These are phyloP conservation scores for Cryptomyrus ogoouensis DNA, from an alignment of 2,113 vertebrate genomes.

Conservation along the genomic window DNA sequence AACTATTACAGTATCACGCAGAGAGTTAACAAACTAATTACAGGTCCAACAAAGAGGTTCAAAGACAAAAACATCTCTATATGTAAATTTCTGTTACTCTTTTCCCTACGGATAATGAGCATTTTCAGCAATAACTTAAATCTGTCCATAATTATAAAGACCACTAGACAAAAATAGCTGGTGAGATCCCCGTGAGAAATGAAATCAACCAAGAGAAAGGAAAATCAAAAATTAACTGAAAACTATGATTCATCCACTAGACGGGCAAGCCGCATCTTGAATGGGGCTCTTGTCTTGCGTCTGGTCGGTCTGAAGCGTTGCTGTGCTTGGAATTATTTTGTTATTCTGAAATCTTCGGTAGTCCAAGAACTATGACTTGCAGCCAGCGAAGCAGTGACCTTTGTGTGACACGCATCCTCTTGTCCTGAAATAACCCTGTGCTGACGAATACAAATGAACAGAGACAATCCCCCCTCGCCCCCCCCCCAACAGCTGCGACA, in stretches of 20 bases:
- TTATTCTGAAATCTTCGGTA: neutral
- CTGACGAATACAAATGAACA: neutral
- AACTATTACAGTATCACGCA: neutral
- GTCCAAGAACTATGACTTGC: neutral
- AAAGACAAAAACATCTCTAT: neutral
- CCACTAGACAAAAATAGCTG: neutral
- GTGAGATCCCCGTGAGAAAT: neutral
- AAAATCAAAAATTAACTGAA: neutral
- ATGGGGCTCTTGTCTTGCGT: neutral
- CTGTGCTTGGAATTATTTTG: neutral
- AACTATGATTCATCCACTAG: neutral
- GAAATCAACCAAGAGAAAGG: neutral
- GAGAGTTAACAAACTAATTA: neutral
- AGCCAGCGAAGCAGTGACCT: neutral
- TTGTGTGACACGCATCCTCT: neutral
- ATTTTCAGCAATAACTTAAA: neutral
- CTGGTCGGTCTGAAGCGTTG: neutral
- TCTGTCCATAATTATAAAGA: neutral
- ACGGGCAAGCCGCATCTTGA: neutral
- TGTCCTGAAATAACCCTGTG: neutral
- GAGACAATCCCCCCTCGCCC: neutral
- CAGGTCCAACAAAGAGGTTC: neutral
- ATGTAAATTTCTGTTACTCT: neutral
- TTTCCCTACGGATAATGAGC: neutral
- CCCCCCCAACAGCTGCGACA: neutral